A percentile compares a stretch with the other conserved stretches of the same genome.
Conservation (phyloP, 2,888 invertebrate species). For the Morpho helenor region DNA sequence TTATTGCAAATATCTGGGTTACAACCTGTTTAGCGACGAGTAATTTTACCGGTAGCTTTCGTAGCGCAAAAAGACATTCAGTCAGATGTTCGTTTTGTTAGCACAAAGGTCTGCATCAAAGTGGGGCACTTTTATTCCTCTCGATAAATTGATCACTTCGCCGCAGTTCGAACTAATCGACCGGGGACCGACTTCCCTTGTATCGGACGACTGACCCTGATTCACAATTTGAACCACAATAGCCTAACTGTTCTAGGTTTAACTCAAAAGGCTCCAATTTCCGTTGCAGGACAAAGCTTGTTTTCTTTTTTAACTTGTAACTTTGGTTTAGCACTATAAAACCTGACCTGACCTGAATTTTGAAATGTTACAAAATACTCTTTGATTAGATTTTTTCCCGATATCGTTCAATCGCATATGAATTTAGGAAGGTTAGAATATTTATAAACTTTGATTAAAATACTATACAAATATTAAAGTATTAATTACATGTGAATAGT, state of each 20-base stretch:
- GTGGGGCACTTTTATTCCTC: slow-evolving; percentile 20
- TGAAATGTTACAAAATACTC: neutral
- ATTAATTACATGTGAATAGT: too few species aligned
- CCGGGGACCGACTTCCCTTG: slow-evolving; percentile 23
- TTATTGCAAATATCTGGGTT: neutral
- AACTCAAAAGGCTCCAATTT: slow-evolving; percentile 24
- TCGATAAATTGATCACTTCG: slow-evolving; percentile 25
- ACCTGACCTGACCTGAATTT: neutral
- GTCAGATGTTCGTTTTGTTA: slow-evolving; percentile 8
- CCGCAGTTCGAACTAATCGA: slow-evolving; percentile 25
- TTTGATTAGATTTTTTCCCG: neutral
- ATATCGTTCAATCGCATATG: too few species aligned
- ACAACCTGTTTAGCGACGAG: neutral
- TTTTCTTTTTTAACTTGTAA: slow-evolving; percentile 18
- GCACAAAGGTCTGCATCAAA: slow-evolving; percentile 19
- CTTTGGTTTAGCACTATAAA: slow-evolving; percentile 20
- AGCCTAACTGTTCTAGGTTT: slow-evolving; percentile 21
- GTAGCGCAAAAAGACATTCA: slow-evolving; percentile 3
- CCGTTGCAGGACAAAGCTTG: slow-evolving; percentile 20
- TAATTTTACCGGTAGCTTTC: slow-evolving; percentile 5
- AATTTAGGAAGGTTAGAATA: too few species aligned
- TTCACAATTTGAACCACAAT: slow-evolving; percentile 23
- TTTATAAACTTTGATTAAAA: too few species aligned
- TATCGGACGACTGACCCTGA: slow-evolving; percentile 23
- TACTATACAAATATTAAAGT: too few species aligned